A percentile compares a stretch with the other conserved stretches of the same genome.
Conservation (phyloP, 2,888 invertebrate genomes). For the Amphipyra berbera region DNA sequence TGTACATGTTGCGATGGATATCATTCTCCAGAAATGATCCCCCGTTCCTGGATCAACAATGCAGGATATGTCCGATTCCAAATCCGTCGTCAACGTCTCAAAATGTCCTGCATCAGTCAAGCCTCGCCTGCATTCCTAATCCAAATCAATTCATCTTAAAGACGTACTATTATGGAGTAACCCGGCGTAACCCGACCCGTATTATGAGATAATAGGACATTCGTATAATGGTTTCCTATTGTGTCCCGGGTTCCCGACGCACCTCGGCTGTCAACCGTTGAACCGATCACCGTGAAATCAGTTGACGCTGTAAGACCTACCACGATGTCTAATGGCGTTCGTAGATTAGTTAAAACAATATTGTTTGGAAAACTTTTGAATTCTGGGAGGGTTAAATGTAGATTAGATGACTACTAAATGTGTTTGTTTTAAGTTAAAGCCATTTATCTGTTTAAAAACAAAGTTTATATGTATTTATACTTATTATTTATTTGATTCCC, state of each 20-base stretch:
- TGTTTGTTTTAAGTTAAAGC: background rate
- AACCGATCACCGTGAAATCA: slow-evolving; percentile 76
- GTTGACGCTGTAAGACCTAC: slow-evolving; percentile 73
- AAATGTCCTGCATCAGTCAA: slow-evolving; percentile 57
- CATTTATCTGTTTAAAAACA: too few relatives aligned
- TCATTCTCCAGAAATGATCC: background rate
- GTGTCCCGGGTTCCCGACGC: slow-evolving; percentile 55
- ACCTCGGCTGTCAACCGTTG: slow-evolving; percentile 74
- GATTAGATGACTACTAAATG: background rate
- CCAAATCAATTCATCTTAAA: slow-evolving; percentile 79
- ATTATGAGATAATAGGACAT: slow-evolving; percentile 82
- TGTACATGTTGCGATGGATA: background rate
- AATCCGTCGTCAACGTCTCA: slow-evolving; percentile 52
- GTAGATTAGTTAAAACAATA: slow-evolving; percentile 56
- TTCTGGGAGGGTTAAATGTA: background rate
- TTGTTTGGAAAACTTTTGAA: slow-evolving; percentile 3
- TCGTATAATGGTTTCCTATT: slow-evolving; percentile 71
- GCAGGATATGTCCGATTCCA: slow-evolving; percentile 1
- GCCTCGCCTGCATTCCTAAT: slow-evolving; percentile 63
- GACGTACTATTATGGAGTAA: slow-evolving; percentile 74
- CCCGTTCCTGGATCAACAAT: background rate
- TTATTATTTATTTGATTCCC: too few relatives aligned
- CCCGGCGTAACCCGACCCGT: slow-evolving; percentile 79
- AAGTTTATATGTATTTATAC: too few relatives aligned
- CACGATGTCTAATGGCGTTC: slow-evolving; percentile 64